Evolutionary conservation across 2,113 vertebrate genomes (phyloP), one percentile per base, ranked within the genome.

Genomic region (Pseudorectes ferrugineus): DNA sequence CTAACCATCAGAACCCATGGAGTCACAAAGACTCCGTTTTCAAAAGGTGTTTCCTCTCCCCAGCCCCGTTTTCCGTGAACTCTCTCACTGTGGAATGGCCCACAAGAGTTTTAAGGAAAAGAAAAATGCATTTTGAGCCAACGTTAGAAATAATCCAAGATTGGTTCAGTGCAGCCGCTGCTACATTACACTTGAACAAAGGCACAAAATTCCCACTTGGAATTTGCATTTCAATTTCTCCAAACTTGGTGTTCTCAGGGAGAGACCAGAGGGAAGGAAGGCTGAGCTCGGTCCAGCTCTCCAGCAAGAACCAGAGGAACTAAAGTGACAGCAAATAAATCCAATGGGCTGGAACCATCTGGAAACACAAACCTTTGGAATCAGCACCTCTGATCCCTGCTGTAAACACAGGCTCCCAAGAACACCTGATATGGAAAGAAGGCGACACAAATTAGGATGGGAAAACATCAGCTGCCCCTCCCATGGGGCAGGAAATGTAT

Each of bases 111-210:
- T 81, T 49, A 81, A 79, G 36, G 21, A 28, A 85, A 82, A 74
- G 77, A 77, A 77, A 35, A 6, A 38, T 0, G 7, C 29, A 48
- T 58, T 71, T 82, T 82, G 74, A 91, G 52, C 52, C 88, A 61
- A 71, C 14, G 10, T 63, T 51, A 76, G 70, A 85, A 93, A 70
- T 13, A 76, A 78, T 28, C 49, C 83, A 82, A 74, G 55, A 86
- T 7, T 76, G 49, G 76, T 55, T 73, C 51, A 77, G 80, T 81
- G 79, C 75, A 79, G 36, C 65, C 0, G 43, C 80, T 88, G 91
- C 87, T 92, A 77, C 90, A 84, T 77, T 77, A 55, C 70, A 76
- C 63, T 85, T 91, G 11, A 91, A 72, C 58, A 88, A 94, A 97
- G 96, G 93, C 95, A 95, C 92, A 48, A 43, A 77, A 71, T 18